Evolutionary conservation across 2,113 vertebrate species (phyloP).

Genomic region (Gila orcuttii): DNA sequence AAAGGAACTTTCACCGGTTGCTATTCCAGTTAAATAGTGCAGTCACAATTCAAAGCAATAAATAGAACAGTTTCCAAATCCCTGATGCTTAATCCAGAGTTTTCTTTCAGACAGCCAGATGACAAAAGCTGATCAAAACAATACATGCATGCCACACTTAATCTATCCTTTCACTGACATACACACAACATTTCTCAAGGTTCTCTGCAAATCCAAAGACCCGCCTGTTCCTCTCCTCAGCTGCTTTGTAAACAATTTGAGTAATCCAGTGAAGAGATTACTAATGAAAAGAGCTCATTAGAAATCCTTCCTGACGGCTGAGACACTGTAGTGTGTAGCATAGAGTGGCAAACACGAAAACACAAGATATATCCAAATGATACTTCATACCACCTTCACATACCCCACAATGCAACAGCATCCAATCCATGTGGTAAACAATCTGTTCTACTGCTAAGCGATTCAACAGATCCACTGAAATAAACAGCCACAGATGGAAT

Average conservation of each 20-base stretch:
- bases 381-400: neutral
- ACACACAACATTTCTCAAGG: slow-evolving; percentile 24
- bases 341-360: slow-evolving; percentile 1
- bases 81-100: slow-evolving; percentile 18
- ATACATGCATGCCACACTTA: neutral
- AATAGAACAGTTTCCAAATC: slow-evolving; percentile 10
- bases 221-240: neutral
- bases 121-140: slow-evolving; percentile 32
- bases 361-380: neutral
- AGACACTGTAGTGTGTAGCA: neutral
- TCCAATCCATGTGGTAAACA: neutral
- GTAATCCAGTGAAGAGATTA: slow-evolving; percentile 57
- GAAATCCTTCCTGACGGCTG: slow-evolving; percentile 37
- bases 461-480: neutral
- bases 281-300: slow-evolving; percentile 38
- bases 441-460: neutral
- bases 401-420: slow-evolving; percentile 17
- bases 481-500: neutral
- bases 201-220: slow-evolving; percentile 18
- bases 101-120: slow-evolving; percentile 2
- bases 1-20: neutral
- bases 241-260: slow-evolving; percentile 38
- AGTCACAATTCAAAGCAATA: slow-evolving; percentile 28
- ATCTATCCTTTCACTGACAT: slow-evolving; percentile 8
- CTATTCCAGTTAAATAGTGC: neutral